Percentiles rank a stretch among this genome's conserved stretches.
phyloP scores from a whole-genome alignment of 1,140 invertebrate genomes.

The Atopsyche davidsoni region DNA sequence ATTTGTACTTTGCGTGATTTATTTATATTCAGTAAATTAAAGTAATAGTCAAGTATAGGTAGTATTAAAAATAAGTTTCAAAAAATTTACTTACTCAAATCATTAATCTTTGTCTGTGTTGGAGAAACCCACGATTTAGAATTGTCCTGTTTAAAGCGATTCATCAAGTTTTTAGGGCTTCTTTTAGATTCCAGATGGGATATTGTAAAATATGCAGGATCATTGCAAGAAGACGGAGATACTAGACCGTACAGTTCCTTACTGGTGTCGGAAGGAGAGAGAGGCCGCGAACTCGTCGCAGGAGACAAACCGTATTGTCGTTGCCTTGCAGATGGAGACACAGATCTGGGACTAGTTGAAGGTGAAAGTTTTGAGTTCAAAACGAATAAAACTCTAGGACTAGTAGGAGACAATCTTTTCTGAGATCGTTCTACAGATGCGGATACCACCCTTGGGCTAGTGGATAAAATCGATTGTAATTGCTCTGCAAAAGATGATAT shows the following conservation, averaged over 20 bases:
- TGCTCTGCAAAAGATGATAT: too few species aligned
- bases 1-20: too few species aligned
- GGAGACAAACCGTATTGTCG: too few species aligned
- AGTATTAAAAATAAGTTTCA: background rate
- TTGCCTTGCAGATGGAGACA: too few species aligned
- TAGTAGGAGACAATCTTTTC: too few species aligned
- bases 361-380: too few species aligned
- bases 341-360: too few species aligned
- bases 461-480: too few species aligned
- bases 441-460: too few species aligned
- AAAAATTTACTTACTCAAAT: conserved; percentile 19
- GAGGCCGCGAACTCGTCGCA: too few species aligned
- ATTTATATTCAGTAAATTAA: background rate
- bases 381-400: too few species aligned
- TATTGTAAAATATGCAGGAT: conserved; percentile 1
- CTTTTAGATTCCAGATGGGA: conserved; percentile 12
- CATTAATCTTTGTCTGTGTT: conserved; percentile 13
- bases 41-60: background rate
- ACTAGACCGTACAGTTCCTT: conserved; percentile 24
- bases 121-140: conserved; percentile 25
- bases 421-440: background rate
- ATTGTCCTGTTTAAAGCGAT: conserved; percentile 19
- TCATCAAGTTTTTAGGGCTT: conserved; percentile 17
- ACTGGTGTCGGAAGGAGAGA: conserved; percentile 22
- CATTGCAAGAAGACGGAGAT: conserved; percentile 21